Base-by-base conservation (phyloP, 2,888 invertebrate genomes). In the Eristalis intricaria region DNA sequence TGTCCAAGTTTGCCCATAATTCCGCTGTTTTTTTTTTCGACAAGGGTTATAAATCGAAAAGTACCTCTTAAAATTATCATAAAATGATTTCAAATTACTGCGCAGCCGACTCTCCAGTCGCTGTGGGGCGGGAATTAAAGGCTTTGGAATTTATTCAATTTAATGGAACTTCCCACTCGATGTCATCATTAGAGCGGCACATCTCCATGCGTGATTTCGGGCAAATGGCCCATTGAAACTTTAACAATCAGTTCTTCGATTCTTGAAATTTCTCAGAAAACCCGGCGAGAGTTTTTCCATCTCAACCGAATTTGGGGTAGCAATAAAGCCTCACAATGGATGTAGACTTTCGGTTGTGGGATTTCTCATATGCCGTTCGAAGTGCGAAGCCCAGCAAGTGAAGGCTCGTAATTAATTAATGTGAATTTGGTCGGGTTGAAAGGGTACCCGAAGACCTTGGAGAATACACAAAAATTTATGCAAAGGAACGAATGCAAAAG, bases 391-490 rank as follows among this genome's bases (percentile, higher is more conserved):
- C 50, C 19, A 8, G 19, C 50, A 50, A 32, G 64, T 15, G 74
- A 74, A 74, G 65, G 64, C 74, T 2, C 19, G 35, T 74, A 74
- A 74, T 74, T 74, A 74, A 74, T 74, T 74, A 64, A 50, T 11
- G 11, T 35, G 10, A 10, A 2, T 35, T 32, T 74, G 56, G 63
- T 43, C 22, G 63, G 73, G 73, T 64, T 73, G 35, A 50, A 73
- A 29, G 43, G 22, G 26, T 5, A 63, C n/a, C 43, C 19, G 50
- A 50, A 50, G n/a, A 50, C 50, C 50, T n/a, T 19, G 1, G 10
- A 50, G 19, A 50, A 2, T 11, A 63, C 8, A 56, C 32, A 43
- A 32, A n/a, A 50, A 32, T 50, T 22, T 19, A 10, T 50, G 50
- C 50, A 19, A 56, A n/a, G 29, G 23, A 68, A 19, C 26, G 26